Base-by-base conservation (phyloP, 2,113 vertebrate species). In the Pluvianellus socialis region DNA sequence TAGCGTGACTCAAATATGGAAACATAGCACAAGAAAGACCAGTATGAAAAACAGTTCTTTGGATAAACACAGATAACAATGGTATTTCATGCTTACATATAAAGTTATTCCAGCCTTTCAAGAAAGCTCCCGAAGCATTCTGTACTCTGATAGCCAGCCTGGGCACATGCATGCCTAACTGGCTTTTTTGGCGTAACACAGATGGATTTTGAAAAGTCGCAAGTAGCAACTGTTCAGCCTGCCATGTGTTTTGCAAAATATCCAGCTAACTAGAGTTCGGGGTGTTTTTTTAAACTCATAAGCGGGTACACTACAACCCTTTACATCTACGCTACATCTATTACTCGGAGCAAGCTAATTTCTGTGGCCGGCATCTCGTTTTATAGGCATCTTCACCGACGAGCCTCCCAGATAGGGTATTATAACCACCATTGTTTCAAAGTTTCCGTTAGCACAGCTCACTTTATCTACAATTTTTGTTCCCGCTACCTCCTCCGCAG, bases 101-200 rank as follows among this genome's bases (percentile, higher is more conserved):
- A 18, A 58, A 88, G 74, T 18, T 38, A 40, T 30, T 22, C 40
- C 56, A 91, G 44, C 14, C 32, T 59, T 65, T 85, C 38, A 40
- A 27, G n/a, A 30, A 68, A 21, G 44, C 15, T 86, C 35, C 32
- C 2, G 3, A 47, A 53, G 20, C 0, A 0, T 14, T 5, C 33
- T 12, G 7, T 20, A 21, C 21, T 70, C 40, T 20, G 24, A 8
- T 0, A 81, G 30, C 8, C 55, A 58, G 5, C 27, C 14, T 30
- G 23, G n/a, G 4, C 59, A 59, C 0, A 56, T 0, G 4, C 10
- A 20, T 1, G 6, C 15, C 56, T 26, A 53, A 19, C 12, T 13
- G 52, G 7, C 7, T 52, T 52, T 74, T 87, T 33, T 2, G 2
- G 50, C 8, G 10, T 7, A 67, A 58, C 26, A 38, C 0, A 6